phyloP scores from a whole-genome alignment of 2,797 vertebrate species.

The Gymnothorax javanicus region DNA sequence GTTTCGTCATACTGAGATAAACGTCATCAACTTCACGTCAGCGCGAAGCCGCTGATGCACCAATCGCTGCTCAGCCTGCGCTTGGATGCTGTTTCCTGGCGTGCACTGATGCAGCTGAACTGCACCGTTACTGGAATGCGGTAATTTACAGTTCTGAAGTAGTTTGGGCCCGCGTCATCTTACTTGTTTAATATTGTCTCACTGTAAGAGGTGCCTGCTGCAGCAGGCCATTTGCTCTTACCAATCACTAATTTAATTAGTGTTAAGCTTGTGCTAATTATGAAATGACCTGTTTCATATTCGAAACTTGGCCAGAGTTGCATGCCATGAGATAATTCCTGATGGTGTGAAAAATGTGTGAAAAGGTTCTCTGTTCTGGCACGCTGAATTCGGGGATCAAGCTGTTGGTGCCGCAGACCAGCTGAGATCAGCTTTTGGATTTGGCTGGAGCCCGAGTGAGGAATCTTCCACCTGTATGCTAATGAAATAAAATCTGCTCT shows the following conservation, averaged over 20 bases:
- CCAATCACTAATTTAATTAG: background rate
- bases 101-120: background rate
- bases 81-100: background rate
- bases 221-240: background rate
- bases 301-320: background rate
- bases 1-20: background rate
- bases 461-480: constrained; percentile 17
- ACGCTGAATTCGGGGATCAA: background rate
- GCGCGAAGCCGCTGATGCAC: background rate
- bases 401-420: background rate
- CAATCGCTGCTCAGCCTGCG: background rate
- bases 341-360: background rate
- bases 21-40: background rate
- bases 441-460: background rate
- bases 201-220: background rate
- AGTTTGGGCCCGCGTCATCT: background rate
- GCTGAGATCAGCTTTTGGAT: background rate
- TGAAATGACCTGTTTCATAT: background rate
- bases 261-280: background rate
- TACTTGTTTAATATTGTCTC: background rate
- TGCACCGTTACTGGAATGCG: background rate
- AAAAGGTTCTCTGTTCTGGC: background rate
- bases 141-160: background rate
- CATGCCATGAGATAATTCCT: background rate
- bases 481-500: background rate